These are phyloP conservation scores for Apis dorsata DNA, from an alignment of 1,140 invertebrate species.

Conservation along the genomic window DNA sequence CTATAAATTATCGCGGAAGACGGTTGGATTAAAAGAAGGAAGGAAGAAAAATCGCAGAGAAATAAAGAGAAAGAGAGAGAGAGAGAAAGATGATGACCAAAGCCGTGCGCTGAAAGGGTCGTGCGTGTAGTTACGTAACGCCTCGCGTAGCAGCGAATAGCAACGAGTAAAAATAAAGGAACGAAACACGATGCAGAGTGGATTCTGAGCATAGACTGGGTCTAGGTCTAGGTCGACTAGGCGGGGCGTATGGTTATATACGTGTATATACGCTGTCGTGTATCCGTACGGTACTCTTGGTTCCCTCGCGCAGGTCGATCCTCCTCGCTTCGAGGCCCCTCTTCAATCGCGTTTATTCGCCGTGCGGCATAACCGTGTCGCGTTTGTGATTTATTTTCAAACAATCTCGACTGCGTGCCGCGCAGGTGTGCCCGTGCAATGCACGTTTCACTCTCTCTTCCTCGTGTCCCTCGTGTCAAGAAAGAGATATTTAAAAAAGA, in stretches of 20 bases:
- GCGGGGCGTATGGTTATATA: constrained; percentile 44
- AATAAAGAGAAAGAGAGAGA: background rate
- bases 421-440: background rate
- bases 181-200: constrained; percentile 60
- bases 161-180: constrained; percentile 68
- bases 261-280: constrained; percentile 30
- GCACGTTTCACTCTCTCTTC: background rate
- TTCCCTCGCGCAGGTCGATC: constrained; percentile 37
- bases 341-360: background rate
- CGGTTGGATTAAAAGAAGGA: background rate
- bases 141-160: constrained; percentile 52
- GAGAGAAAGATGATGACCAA: too few relatives aligned
- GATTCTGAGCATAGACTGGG: constrained; percentile 66
- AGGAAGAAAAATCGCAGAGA: background rate
- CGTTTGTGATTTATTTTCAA: background rate
- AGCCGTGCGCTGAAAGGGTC: constrained; percentile 21
- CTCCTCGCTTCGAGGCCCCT: constrained; percentile 9
- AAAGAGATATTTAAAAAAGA: background rate
- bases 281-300: constrained; percentile 28
- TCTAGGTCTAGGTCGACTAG: constrained; percentile 75
- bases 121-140: constrained; percentile 51
- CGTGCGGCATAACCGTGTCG: background rate
- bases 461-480: background rate
- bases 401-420: background rate
- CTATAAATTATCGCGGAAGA: background rate